Conservation (phyloP, 2,113 vertebrate species). For the Ellobius talpinus region DNA sequence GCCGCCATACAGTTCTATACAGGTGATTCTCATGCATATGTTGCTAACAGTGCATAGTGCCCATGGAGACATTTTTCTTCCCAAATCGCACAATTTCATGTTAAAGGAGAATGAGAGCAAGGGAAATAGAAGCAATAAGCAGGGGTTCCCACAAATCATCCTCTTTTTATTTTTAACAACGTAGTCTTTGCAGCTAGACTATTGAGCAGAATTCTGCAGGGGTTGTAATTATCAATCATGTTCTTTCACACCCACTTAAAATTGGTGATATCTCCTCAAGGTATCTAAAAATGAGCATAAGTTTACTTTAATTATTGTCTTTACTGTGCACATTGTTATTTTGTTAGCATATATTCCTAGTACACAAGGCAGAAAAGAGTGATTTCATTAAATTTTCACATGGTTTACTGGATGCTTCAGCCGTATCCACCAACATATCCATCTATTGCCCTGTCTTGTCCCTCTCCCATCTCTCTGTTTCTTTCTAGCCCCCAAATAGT, state of each 20-base stretch:
- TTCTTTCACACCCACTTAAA: constrained; percentile 38
- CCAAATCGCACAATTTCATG: neutral
- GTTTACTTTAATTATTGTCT: neutral
- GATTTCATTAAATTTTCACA: neutral
- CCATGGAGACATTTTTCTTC: neutral
- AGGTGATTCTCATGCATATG: neutral
- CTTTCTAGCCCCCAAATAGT: neutral
- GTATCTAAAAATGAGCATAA: constrained; percentile 22
- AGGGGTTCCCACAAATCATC: neutral
- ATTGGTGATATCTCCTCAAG: neutral
- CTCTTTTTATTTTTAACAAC: neutral
- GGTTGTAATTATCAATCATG: neutral
- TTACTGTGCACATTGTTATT: neutral
- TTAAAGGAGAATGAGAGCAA: neutral
- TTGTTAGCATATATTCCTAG: neutral
- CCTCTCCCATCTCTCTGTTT: neutral
- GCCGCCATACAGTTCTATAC: rapidly evolving
- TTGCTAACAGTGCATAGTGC: neutral
- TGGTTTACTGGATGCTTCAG: neutral
- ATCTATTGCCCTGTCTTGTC: no score
- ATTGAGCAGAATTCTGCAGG: neutral
- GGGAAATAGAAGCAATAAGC: neutral
- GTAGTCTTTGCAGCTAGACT: neutral
- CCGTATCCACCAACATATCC: neutral
- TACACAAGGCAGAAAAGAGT: neutral